These are phyloP conservation scores for Aphis gossypii DNA, from an alignment of 1,140 invertebrate genomes.

Conservation along the genomic window DNA sequence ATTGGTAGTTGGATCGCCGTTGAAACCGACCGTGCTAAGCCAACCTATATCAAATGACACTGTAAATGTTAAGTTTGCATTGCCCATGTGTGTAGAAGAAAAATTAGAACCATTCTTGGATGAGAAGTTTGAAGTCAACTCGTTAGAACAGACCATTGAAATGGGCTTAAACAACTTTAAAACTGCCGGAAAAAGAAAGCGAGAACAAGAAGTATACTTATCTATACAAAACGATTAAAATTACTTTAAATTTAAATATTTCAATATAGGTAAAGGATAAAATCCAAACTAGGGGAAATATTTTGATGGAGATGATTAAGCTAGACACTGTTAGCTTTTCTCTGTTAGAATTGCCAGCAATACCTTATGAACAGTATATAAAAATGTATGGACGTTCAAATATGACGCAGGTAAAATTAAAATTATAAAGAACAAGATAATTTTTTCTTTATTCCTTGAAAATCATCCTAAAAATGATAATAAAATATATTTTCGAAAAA, in stretches of 20 bases:
- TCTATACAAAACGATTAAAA: background rate
- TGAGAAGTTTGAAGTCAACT: conserved; percentile 16
- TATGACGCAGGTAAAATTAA: conserved; percentile 24
- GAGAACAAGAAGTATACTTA: conserved; percentile 13
- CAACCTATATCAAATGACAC: background rate
- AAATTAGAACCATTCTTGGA: conserved; percentile 35
- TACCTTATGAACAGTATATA: conserved; percentile 53
- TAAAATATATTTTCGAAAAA: background rate
- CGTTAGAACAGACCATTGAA: conserved; percentile 33
- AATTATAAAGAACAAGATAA: background rate
- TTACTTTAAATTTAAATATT: background rate
- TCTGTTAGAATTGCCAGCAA: conserved; percentile 25
- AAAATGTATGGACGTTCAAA: conserved; percentile 48
- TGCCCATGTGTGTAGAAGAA: conserved; percentile 15
- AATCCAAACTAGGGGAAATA: background rate
- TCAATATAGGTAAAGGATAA: conserved; percentile 22
- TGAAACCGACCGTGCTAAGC: too few species aligned
- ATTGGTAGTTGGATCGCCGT: too few species aligned
- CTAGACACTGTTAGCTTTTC: conserved; percentile 34
- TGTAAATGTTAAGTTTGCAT: background rate
- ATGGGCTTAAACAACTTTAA: conserved; percentile 35
- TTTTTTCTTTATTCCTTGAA: background rate
- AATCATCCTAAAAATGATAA: background rate
- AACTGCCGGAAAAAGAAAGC: conserved; percentile 28
- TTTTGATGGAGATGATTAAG: conserved; percentile 46